phyloP scores from a whole-genome alignment of 1,140 invertebrate species.

The Heterodera carotae region DNA sequence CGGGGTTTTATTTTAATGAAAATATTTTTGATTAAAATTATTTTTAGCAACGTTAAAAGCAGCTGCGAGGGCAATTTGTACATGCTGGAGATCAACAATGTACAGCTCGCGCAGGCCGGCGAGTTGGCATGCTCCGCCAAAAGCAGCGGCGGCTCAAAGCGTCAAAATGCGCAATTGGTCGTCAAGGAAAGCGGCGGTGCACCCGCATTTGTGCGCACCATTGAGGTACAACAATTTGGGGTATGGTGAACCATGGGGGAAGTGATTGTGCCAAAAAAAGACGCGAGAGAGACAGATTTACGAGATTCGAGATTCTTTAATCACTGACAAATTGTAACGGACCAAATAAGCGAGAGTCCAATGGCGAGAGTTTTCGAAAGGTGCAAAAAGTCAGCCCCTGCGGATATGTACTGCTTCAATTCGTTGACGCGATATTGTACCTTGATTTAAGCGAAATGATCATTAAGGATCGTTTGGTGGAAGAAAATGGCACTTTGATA shows the following conservation, averaged over 20 bases:
- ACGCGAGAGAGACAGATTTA: too few species aligned
- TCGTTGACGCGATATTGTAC: not conserved
- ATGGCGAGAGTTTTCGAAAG: too few species aligned
- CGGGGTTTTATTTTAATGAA: too few species aligned
- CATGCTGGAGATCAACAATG: slow-evolving; percentile 66
- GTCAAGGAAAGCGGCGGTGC: slow-evolving; percentile 60
- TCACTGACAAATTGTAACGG: too few species aligned
- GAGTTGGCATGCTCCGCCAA: slow-evolving; percentile 66
- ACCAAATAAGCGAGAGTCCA: too few species aligned
- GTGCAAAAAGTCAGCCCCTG: not conserved
- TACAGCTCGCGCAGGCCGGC: slow-evolving; percentile 67
- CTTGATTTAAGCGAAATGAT: not conserved
- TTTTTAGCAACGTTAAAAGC: slow-evolving; percentile 55
- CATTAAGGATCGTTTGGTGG: slow-evolving; percentile 50
- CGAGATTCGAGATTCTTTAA: too few species aligned
- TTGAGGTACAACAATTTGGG: too few species aligned
- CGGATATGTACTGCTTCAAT: not conserved
- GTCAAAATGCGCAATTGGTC: slow-evolving; percentile 56
- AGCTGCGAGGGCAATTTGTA: slow-evolving; percentile 48
- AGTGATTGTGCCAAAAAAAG: too few species aligned
- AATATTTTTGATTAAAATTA: not conserved
- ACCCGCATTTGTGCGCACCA: slow-evolving; percentile 51
- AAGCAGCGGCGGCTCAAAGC: slow-evolving; percentile 67
- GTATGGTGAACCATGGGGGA: too few species aligned
- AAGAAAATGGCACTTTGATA: slow-evolving; percentile 75